phyloP scores from a whole-genome alignment of 2,113 vertebrate genomes.

The Mastomys coucha region DNA sequence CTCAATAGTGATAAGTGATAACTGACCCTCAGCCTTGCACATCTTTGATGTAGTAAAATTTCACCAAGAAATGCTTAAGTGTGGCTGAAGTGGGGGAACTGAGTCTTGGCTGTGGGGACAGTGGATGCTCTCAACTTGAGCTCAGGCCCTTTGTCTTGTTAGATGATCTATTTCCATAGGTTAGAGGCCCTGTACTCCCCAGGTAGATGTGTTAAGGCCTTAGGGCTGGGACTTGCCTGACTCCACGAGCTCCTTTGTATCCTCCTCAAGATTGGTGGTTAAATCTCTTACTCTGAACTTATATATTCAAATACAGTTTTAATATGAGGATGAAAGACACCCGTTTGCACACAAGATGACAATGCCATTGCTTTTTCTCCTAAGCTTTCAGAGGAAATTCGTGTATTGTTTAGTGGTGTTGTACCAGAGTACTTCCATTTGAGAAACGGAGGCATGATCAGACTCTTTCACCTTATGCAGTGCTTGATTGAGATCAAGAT shows the following conservation, averaged over 20 bases:
- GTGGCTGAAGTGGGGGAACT: neutral
- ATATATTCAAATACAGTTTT: conserved; percentile 33
- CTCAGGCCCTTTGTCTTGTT: neutral
- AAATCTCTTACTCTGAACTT: conserved; percentile 34
- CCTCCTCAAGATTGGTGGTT: neutral
- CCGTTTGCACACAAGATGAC: neutral
- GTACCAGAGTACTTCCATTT: neutral
- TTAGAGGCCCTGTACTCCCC: neutral
- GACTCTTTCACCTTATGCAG: rapidly evolving
- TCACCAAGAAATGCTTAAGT: neutral
- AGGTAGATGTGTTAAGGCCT: neutral
- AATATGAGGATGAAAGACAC: neutral
- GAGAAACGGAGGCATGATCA: neutral
- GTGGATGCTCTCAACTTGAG: neutral
- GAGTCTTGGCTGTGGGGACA: neutral
- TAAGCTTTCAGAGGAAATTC: too few relatives aligned
- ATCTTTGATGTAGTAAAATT: neutral
- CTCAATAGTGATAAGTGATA: neutral
- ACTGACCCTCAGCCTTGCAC: neutral
- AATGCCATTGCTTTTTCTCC: neutral
- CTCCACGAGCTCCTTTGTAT: rapidly evolving
- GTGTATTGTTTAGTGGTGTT: neutral
- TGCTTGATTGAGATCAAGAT: too few relatives aligned
- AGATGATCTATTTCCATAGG: neutral
- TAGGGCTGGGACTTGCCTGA: neutral